Percentiles rank a stretch among this genome's conserved stretches.
These are phyloP conservation scores for Cynodonichthys magdalenae DNA, from an alignment of 2,797 vertebrate genomes.

Conservation along the genomic window DNA sequence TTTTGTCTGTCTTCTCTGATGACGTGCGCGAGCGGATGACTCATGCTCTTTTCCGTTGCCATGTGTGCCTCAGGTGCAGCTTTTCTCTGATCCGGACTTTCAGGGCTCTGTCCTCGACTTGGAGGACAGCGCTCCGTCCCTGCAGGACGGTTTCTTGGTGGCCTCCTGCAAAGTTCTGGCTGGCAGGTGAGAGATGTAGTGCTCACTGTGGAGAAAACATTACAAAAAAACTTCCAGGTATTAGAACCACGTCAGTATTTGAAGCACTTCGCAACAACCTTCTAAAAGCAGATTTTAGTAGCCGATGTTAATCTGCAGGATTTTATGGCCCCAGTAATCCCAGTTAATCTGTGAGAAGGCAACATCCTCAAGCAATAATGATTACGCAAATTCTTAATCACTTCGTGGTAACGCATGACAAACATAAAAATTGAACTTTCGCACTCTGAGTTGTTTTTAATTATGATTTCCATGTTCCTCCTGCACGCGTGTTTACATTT, in stretches of 20 bases:
- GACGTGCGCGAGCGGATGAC: constrained; percentile 21
- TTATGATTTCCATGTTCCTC: background rate
- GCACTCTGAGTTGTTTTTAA: background rate
- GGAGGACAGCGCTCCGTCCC: constrained; percentile 77
- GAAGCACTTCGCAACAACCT: constrained; percentile 3
- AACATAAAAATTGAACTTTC: background rate
- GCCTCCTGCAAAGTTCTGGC: constrained; percentile 89
- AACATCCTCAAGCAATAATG: background rate
- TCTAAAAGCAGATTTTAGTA: constrained; percentile 7
- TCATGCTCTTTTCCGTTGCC: constrained; percentile 7
- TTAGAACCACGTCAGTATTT: background rate
- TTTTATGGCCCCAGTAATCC: constrained; percentile 3
- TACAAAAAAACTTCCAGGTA: too few species aligned
- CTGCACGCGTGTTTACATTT: constrained; percentile 1
- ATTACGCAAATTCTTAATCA: background rate
- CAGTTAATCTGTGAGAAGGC: background rate
- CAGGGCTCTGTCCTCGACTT: constrained; percentile 81
- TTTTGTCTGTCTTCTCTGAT: background rate
- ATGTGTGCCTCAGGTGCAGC: constrained; percentile 82
- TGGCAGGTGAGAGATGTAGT: constrained; percentile 84
- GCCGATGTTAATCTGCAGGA: background rate
- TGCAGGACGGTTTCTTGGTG: constrained; percentile 81
- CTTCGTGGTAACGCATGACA: background rate
- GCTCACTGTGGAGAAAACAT: background rate
- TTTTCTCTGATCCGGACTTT: constrained; percentile 90